phyloP scores from a whole-genome alignment of 2,113 vertebrate genomes.

The Coracopsis vasa region DNA sequence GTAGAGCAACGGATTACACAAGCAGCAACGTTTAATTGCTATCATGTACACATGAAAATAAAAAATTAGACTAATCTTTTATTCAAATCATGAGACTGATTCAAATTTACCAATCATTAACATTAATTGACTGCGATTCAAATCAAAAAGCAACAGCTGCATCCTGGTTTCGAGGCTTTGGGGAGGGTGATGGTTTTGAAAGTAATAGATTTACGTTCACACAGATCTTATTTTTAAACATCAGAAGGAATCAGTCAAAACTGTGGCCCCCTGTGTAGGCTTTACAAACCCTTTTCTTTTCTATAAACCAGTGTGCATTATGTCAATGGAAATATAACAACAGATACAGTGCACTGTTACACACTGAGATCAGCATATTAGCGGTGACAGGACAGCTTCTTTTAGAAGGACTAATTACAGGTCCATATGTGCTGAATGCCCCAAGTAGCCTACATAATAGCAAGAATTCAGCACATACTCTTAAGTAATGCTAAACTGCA shows the following conservation, averaged over 20 bases:
- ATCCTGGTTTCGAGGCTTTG: constrained; percentile 24
- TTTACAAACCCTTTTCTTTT: background rate
- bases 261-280: background rate
- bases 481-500: background rate
- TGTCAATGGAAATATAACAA: background rate
- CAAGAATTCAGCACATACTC: background rate
- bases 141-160: constrained; percentile 41
- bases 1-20: background rate
- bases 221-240: constrained; percentile 56
- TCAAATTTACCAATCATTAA: constrained; percentile 29
- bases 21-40: constrained; percentile 45
- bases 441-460: background rate
- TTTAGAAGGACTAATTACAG: background rate
- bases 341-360: background rate
- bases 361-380: background rate
- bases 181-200: constrained; percentile 18
- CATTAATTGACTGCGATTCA: constrained; percentile 1
- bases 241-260: constrained; percentile 37
- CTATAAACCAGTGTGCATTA: background rate
- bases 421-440: background rate
- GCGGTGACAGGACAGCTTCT: background rate
- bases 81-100: constrained; percentile 5
- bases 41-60: constrained; percentile 58
- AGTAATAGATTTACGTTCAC: constrained; percentile 43
- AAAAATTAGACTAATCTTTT: constrained; percentile 39